phyloP scores from a whole-genome alignment of 2,888 invertebrate species.

The Pristionchus arcanus region DNA sequence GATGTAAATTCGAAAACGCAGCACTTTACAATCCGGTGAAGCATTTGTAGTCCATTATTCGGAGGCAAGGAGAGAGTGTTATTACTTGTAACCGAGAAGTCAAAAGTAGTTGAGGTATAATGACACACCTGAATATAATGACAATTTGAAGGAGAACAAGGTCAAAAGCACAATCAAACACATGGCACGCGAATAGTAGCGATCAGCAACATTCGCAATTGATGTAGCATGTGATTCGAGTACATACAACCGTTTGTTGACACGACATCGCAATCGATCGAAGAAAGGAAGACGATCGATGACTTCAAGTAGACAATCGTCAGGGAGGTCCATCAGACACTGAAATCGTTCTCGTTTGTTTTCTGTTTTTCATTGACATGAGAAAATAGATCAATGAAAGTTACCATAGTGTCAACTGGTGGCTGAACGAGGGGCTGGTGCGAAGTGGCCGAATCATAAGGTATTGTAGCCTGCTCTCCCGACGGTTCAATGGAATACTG shows the following conservation, averaged over 20 bases:
- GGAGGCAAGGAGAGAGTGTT: neutral
- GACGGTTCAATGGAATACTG: neutral
- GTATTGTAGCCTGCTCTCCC: neutral
- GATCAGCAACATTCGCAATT: neutral
- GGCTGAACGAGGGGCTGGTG: neutral
- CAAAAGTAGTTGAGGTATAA: no score
- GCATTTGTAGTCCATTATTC: neutral
- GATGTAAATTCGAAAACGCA: neutral
- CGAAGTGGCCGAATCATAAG: no score
- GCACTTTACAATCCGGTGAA: neutral
- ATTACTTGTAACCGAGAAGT: no score
- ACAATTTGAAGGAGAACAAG: no score
- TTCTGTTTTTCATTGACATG: neutral
- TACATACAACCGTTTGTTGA: neutral
- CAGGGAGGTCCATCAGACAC: conserved; percentile 10
- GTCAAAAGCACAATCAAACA: no score
- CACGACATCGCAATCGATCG: neutral
- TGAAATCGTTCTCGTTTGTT: neutral
- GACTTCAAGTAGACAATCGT: conserved; percentile 9
- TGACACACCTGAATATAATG: no score
- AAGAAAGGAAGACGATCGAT: neutral
- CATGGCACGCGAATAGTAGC: neutral
- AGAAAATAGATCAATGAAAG: neutral
- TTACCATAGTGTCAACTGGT: neutral
- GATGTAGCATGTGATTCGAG: neutral